phyloP scores from a whole-genome alignment of 1,140 invertebrate genomes.

The Palaemon carinicauda region DNA sequence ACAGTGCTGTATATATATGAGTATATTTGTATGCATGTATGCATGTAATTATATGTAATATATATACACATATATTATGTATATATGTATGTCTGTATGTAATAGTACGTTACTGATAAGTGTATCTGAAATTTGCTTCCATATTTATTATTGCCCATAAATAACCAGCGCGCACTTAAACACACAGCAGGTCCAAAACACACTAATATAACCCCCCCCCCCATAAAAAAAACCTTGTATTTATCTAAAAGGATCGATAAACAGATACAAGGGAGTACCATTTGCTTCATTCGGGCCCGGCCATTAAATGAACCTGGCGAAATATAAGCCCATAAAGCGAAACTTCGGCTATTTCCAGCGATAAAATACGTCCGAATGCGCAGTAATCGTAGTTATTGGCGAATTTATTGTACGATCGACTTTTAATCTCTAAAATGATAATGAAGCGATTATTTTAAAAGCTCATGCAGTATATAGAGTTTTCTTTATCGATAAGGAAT shows the following conservation, averaged over 20 bases:
- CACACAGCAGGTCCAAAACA: no score
- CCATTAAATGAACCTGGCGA: not conserved
- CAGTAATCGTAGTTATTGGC: not conserved
- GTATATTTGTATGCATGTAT: not conserved
- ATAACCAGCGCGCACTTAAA: no score
- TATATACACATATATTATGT: not conserved
- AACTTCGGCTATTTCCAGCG: not conserved
- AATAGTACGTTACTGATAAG: no score
- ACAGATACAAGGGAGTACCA: not conserved
- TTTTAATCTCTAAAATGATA: conserved; percentile 7
- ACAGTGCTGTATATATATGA: not conserved
- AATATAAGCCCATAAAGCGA: not conserved
- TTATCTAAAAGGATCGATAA: not conserved
- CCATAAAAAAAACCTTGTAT: no score
- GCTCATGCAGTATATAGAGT: not conserved
- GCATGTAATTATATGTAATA: not conserved
- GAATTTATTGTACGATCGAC: not conserved
- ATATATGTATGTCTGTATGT: no score
- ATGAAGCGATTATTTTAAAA: not conserved
- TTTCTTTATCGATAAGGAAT: no score
- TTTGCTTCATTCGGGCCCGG: not conserved
- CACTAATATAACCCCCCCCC: no score
- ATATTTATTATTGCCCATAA: no score
- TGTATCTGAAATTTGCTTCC: no score
- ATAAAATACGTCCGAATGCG: not conserved